These are phyloP conservation scores for Ariopsis seemanni DNA, from an alignment of 2,113 vertebrate species.

Conservation along the genomic window DNA sequence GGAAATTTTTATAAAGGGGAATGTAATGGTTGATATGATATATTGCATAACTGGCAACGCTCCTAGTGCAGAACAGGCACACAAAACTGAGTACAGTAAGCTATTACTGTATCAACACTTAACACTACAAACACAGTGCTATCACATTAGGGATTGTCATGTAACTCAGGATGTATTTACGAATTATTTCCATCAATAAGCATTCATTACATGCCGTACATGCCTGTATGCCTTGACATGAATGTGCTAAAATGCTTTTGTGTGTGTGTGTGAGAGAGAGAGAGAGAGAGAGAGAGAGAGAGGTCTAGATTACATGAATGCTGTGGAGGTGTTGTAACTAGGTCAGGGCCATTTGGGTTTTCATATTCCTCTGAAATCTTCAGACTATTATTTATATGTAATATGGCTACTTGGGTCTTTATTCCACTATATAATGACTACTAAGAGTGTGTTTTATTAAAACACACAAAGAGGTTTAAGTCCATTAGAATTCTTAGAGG, in stretches of 20 bases:
- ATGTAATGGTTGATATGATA: neutral
- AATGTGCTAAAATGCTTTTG: neutral
- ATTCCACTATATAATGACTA: constrained; percentile 16
- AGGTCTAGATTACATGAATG: constrained; percentile 9
- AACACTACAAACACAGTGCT: neutral
- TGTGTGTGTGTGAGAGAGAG: neutral
- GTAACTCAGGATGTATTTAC: neutral
- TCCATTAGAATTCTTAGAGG: constrained; percentile 17
- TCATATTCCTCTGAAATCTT: constrained; percentile 22
- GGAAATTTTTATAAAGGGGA: neutral
- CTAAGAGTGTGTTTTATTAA: constrained; percentile 24
- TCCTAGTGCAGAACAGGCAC: neutral
- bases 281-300: constrained; percentile 2
- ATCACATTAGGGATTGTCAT: neutral
- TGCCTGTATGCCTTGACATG: neutral
- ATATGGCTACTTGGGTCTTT: constrained; percentile 24
- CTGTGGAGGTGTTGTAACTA: constrained; percentile 47
- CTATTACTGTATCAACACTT: neutral
- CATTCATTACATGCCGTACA: neutral
- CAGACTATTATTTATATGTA: constrained; percentile 11
- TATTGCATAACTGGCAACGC: neutral
- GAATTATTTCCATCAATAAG: neutral
- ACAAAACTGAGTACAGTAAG: no score
- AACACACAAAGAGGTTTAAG: constrained; percentile 18
- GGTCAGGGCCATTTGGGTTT: constrained; percentile 46